Conservation (phyloP, 2,888 invertebrate species). For the Heliconius ismenius region DNA sequence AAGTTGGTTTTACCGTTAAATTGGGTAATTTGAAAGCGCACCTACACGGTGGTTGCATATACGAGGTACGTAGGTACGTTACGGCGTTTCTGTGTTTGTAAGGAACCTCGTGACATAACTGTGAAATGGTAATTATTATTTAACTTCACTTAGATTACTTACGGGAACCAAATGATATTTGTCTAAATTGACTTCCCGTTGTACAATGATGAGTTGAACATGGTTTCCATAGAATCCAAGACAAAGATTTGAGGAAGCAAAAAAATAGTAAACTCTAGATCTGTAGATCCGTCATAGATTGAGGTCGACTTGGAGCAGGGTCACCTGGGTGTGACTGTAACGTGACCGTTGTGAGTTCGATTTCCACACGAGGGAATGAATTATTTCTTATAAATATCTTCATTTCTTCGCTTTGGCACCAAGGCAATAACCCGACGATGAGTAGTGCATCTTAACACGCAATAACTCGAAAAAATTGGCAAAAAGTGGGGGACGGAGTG, state of each 20-base stretch:
- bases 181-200: neutral
- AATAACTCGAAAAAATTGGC: too few species aligned
- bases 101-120: conserved; percentile 64
- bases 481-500: too few species aligned
- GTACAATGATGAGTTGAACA: neutral
- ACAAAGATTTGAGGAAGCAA: neutral
- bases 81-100: conserved; percentile 49
- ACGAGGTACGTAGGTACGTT: conserved; percentile 43
- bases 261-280: neutral
- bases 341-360: too few species aligned
- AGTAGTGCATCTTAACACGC: too few species aligned
- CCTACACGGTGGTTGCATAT: conserved; percentile 66
- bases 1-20: conserved; percentile 71
- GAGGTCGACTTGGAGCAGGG: too few species aligned
- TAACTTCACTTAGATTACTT: conserved; percentile 54
- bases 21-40: conserved; percentile 74
- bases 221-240: neutral
- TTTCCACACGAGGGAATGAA: too few species aligned
- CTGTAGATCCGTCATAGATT: neutral
- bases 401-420: too few species aligned
- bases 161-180: neutral
- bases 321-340: too few species aligned
- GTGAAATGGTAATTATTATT: conserved; percentile 71
- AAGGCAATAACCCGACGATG: too few species aligned
- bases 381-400: too few species aligned